These are phyloP conservation scores for Burhinus bistriatus DNA, from an alignment of 2,113 vertebrate genomes.

Conservation along the genomic window DNA sequence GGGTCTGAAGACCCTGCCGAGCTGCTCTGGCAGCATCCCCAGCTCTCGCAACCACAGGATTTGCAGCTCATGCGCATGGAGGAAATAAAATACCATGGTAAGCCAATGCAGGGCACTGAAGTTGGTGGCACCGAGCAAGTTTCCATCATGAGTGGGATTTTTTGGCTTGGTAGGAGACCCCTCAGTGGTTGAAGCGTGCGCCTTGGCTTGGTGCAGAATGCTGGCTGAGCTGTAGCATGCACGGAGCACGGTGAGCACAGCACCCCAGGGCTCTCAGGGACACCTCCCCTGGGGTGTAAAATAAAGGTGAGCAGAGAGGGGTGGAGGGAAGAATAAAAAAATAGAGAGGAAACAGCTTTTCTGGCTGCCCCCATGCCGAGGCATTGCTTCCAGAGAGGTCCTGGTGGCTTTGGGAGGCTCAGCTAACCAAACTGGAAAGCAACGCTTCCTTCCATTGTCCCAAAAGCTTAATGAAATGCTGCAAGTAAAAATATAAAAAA, in stretches of 20 bases:
- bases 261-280: rapidly evolving
- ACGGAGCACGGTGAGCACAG: rapidly evolving
- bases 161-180: not conserved
- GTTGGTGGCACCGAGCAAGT: not conserved
- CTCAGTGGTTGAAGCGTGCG: rapidly evolving
- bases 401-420: not conserved
- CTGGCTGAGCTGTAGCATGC: rapidly evolving
- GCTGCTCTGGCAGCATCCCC: not conserved
- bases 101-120: rapidly evolving
- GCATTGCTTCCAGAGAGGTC: not conserved
- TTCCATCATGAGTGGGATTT: not conserved
- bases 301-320: not conserved
- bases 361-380: rapidly evolving
- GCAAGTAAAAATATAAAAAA: not conserved
- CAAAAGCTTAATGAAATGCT: not conserved
- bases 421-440: not conserved
- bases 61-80: not conserved
- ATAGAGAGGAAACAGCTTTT: not conserved
- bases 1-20: not conserved
- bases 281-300: not conserved
- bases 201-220: rapidly evolving
- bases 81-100: not conserved
- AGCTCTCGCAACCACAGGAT: not conserved
- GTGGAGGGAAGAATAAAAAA: too few species aligned
- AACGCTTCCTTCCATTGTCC: not conserved